phyloP scores from a whole-genome alignment of 2,888 invertebrate genomes.

The Adineta ricciae region DNA sequence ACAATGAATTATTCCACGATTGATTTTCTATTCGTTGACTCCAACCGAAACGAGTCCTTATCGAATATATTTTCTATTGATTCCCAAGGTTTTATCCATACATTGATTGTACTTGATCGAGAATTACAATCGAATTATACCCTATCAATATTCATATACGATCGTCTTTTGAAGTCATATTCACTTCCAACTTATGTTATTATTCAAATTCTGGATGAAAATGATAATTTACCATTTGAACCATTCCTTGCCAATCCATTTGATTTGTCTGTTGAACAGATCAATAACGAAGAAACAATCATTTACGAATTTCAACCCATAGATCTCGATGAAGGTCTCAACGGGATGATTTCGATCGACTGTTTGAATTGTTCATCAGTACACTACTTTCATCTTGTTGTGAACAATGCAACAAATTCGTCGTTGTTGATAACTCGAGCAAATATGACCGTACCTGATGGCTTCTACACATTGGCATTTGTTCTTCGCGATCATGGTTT shows the following conservation, averaged over 20 bases:
- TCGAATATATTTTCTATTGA: neutral
- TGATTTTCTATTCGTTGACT: neutral
- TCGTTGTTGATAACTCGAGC: neutral
- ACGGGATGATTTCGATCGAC: neutral
- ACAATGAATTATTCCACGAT: neutral
- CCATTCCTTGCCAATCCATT: neutral
- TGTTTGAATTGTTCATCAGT: neutral
- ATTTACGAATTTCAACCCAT: neutral
- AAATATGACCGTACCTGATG: neutral
- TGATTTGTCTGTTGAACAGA: neutral
- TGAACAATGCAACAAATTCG: neutral
- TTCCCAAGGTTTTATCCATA: neutral
- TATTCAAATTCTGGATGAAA: neutral
- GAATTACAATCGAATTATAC: slow-evolving; percentile 8
- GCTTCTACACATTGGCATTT: neutral
- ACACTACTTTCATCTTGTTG: neutral
- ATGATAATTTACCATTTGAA: slow-evolving; percentile 2
- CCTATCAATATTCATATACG: neutral
- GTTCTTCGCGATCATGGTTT: neutral
- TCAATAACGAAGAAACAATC: neutral
- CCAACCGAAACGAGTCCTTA: neutral
- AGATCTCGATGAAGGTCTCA: slow-evolving; percentile 6
- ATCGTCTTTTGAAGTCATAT: neutral
- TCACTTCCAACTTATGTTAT: neutral
- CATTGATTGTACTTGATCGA: neutral